Conservation (phyloP, 2,797 vertebrate genomes). For the Hippocampus kuda region DNA sequence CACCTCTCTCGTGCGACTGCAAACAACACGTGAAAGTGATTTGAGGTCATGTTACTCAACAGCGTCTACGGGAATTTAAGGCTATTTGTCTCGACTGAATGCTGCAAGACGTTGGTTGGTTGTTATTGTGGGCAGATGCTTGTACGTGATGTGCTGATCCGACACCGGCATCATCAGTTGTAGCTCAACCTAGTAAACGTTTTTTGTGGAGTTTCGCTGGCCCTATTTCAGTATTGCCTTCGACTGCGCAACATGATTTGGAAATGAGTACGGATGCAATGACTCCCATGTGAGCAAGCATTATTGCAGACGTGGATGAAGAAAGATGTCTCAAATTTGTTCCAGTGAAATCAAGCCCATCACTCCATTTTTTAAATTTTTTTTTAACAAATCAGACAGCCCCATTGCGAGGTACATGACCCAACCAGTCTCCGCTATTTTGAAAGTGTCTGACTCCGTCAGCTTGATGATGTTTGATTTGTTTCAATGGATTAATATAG, state of each 20-base stretch:
- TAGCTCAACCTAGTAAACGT: background rate
- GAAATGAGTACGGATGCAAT: background rate
- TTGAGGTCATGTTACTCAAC: background rate
- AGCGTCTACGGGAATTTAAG: background rate
- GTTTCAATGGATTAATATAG: background rate
- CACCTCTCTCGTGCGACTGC: conserved; percentile 4
- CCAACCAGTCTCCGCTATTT: conserved; percentile 27
- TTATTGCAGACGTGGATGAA: background rate
- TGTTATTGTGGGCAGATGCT: background rate
- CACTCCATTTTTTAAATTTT: conserved; percentile 6
- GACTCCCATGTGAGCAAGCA: background rate
- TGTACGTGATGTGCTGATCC: background rate
- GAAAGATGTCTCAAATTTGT: background rate
- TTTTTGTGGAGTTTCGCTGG: background rate
- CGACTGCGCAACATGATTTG: background rate
- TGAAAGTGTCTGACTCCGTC: conserved; percentile 5
- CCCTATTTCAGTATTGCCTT: background rate
- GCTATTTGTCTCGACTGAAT: conserved; percentile 1
- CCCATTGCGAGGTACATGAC: conserved; percentile 19
- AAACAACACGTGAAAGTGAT: conserved; percentile 10
- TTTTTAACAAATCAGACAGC: conserved; percentile 4
- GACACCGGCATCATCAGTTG: background rate
- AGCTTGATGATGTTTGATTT: background rate
- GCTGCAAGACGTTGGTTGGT: background rate
- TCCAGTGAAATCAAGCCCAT: conserved; percentile 26